Base-by-base conservation (phyloP, 2,888 invertebrate genomes). In the Nipponacmea schrenckii region DNA sequence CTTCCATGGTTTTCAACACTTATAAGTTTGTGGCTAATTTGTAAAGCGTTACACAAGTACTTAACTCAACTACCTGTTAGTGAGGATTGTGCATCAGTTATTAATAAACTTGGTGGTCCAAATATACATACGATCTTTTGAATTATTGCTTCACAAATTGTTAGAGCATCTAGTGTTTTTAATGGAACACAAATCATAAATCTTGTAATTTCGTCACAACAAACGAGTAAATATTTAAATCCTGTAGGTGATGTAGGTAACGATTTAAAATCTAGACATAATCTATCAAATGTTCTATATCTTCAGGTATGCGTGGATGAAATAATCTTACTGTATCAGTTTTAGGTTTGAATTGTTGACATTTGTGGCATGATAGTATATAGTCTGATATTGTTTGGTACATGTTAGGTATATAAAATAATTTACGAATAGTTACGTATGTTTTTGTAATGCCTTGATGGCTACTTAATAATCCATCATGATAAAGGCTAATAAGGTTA, bases 81-180 rank as follows among this genome's bases (percentile, higher is more conserved):
- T 50, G 50, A 50, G n/a, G 56, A n/a, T 20, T n/a, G 20, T 56
- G 56, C 56, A 56, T 56, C 56, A 20, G 56, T 56, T 56, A 56
- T 24, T 56, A 56, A 20, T 8, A 56, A 14, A 56, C 20, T 20
- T 20, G 50, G 50, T 1, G 50, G 50, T n/a, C 50, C 50, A 50
- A 50, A 50, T 50, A 20, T 50, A 50, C 50, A 50, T 17, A 50
- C 50, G 14, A 50, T 50, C 50, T 50, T 50, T 50, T 50, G 50
- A 15, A 50, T 50, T n/a, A 50, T 50, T 17, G 50, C 50, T 20
- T 50, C 50, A 50, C 50, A 50, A 50, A 50, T 50, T 12, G 50
- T 50, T 5, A n/a, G 4, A 2, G 50, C 50, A 50, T 50, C 50
- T 50, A 50, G 20, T n/a, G 50, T 50, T 14, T 50, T 50, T 17